These are phyloP conservation scores for Penelope pileata DNA, from an alignment of 2,113 vertebrate species.

Conservation along the genomic window DNA sequence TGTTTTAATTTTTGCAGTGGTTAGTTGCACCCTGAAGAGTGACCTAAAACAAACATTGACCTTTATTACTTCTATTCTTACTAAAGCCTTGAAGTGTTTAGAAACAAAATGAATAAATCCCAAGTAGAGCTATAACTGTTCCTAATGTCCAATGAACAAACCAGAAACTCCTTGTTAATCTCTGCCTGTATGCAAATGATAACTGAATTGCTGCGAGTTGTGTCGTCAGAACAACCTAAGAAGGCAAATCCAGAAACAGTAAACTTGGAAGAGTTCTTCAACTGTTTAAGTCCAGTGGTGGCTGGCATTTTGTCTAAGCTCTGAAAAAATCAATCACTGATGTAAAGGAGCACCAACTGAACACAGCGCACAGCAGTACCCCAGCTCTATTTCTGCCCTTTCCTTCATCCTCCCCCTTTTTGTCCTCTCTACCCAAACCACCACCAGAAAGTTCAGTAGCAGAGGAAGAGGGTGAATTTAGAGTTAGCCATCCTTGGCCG, in stretches of 20 bases:
- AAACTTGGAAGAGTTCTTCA: not conserved
- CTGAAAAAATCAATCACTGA: not conserved
- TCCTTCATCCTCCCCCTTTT: not conserved
- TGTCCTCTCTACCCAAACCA: not conserved
- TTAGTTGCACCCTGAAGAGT: not conserved
- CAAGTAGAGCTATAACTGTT: not conserved
- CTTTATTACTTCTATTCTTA: not conserved
- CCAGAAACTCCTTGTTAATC: not conserved
- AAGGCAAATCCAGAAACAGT: not conserved
- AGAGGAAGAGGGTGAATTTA: not conserved
- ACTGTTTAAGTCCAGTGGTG: not conserved
- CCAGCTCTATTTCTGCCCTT: not conserved
- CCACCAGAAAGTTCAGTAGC: not conserved
- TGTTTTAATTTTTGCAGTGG: not conserved
- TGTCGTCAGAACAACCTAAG: not conserved
- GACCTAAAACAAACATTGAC: not conserved
- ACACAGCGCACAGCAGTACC: not conserved
- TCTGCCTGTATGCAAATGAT: not conserved
- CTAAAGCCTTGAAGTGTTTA: not conserved
- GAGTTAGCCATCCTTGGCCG: not conserved
- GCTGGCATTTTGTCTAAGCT: not conserved
- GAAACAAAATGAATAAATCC: not conserved
- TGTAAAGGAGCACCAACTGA: not conserved
- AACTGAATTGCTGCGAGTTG: fast-evolving
- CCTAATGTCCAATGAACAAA: not conserved